Conservation (phyloP, 2,797 vertebrate genomes). For the Phoebastria nigripes region DNA sequence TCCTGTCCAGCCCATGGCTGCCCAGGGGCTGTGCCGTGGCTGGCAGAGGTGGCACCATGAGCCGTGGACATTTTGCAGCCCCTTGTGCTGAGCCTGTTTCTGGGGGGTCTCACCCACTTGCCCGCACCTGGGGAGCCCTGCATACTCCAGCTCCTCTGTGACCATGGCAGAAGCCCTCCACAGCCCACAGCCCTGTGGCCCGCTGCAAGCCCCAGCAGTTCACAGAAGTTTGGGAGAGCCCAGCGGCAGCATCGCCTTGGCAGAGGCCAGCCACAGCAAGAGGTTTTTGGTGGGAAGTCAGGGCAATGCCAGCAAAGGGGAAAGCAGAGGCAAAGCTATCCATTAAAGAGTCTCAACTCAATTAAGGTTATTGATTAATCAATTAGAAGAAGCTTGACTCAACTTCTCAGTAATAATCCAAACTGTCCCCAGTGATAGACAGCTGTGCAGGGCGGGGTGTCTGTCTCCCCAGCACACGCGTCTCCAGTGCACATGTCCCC, state of each 20-base stretch:
- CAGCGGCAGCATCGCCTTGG: fast-evolving
- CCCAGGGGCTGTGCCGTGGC: not conserved
- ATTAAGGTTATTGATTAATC: constrained; percentile 73
- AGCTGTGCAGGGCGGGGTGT: not conserved
- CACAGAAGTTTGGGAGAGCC: not conserved
- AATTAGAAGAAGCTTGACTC: constrained; percentile 52
- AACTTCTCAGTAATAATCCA: constrained; percentile 35
- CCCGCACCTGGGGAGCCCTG: fast-evolving
- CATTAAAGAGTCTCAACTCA: constrained; percentile 54
- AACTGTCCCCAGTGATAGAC: not conserved
- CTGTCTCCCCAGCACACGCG: not conserved
- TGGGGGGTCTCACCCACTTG: not conserved
- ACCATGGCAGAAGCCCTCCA: not conserved
- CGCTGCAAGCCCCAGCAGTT: fast-evolving
- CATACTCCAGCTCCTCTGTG: fast-evolving
- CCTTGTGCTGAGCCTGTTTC: not conserved
- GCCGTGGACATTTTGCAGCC: not conserved
- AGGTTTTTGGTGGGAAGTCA: not conserved
- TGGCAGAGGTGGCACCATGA: not conserved
- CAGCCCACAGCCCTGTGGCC: not conserved
- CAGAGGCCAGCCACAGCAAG: not conserved
- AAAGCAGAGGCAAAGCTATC: not conserved
- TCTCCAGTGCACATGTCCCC: fast-evolving
- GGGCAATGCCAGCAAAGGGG: not conserved
- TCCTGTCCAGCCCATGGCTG: not conserved